Base-by-base conservation (phyloP, 2,888 invertebrate genomes). In the Phaonia tiefii region DNA sequence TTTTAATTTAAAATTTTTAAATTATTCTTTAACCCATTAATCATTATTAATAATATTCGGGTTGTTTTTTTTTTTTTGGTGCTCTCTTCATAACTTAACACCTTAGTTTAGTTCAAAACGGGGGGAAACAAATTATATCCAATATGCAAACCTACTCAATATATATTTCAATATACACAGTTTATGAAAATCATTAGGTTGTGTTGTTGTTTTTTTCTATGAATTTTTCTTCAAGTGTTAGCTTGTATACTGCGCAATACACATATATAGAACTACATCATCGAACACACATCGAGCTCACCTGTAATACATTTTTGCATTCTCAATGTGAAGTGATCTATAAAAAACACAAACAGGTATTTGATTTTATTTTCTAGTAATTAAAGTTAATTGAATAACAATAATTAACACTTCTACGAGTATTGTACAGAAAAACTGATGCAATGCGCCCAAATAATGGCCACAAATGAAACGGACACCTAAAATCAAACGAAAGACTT, bases 401-500 rank as follows among this genome's bases (percentile, higher is more conserved):
- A 63, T 63, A 39, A 63, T 63, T 63, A 63, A 20, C 63, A 63
- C 63, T 11, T 63, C n/a, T n/a, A n/a, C n/a, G n/a, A n/a, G n/a
- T n/a, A n/a, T n/a, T n/a, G n/a, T n/a, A n/a, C n/a, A n/a, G n/a
- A n/a, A n/a, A n/a, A n/a, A n/a, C n/a, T n/a, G n/a, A n/a, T n/a
- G n/a, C n/a, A 17, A 15, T 25, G 26, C 17, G 11, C 46, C 15
- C 46, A 5, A 46, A 46, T 31, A 31, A 15, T 39, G 37, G 25
- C 37, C n/a, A 37, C 5, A n/a, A 44, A n/a, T 54, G 54, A n/a
- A 56, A 11, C 46, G n/a, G 5, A 22, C 17, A n/a, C n/a, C n/a
- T n/a, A n/a, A n/a, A n/a, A n/a, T 51, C 17, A 60, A 37, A 60
- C 17, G 39, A 60, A 60, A 39, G 60, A 60, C 11, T 60, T 60